These are phyloP conservation scores for Argyra leucocephala DNA, from an alignment of 2,888 invertebrate genomes.

Conservation along the genomic window DNA sequence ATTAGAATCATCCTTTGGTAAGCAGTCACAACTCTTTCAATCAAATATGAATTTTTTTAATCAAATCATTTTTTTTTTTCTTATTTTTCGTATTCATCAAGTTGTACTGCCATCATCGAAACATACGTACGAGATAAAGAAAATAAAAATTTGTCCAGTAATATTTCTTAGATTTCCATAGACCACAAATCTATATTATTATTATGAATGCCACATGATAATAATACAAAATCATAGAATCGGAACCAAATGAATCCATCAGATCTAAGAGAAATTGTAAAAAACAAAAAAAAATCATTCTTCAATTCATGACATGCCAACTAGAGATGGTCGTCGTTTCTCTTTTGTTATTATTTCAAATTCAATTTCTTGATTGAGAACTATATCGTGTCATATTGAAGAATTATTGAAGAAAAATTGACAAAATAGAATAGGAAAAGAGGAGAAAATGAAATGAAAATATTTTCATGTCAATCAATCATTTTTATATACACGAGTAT, in stretches of 20 bases:
- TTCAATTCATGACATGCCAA: background rate
- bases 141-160: slow-evolving; percentile 3
- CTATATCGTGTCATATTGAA: slow-evolving; percentile 1
- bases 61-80: no score
- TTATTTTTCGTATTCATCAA: no score
- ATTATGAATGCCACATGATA: no score
- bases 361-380: slow-evolving; percentile 1
- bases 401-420: background rate
- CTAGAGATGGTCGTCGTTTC: no score
- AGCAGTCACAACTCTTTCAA: background rate
- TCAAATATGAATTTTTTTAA: background rate
- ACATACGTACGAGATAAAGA: background rate
- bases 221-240: background rate
- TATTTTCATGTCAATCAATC: slow-evolving; percentile 3
- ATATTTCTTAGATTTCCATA: background rate
- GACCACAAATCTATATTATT: background rate
- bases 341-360: background rate
- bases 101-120: background rate
- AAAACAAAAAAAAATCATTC: background rate
- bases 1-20: no score
- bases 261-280: background rate
- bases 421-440: background rate
- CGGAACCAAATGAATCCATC: background rate
- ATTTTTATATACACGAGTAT: background rate
- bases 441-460: background rate